Evolutionary conservation across 2,888 invertebrate genomes (phyloP), one percentile per base, ranked within the genome.

Genomic region (Melangyna quadrimaculata): DNA sequence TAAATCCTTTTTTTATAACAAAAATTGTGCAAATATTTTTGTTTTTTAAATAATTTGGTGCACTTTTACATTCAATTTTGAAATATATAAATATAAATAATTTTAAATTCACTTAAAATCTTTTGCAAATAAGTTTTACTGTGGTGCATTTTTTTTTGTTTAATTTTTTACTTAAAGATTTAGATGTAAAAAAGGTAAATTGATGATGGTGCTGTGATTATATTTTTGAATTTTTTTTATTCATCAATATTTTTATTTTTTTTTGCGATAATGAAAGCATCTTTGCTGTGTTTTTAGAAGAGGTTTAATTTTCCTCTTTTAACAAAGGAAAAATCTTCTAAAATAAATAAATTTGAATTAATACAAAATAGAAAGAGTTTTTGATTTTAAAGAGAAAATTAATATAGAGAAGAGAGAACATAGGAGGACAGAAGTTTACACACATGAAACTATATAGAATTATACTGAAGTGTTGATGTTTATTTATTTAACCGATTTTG

Each of bases 241-340:
- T 78, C 32, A 80, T 72, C 75, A 82, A 78, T 78, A 35, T 84
- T 87, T 84, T 87, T 69, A 86, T 87, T 88, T 90, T 89, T 83
- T 82, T 84, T 91, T 89, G 89, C 89, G 90, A 90, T 91, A 89
- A 90, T 89, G 91, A 92, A 92, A 92, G 92, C 92, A 92, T 92
- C 92, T 92, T 91, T 92, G 91, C 91, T 90, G 88, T 87, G 78
- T 87, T 67, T 51, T 29, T 87, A 78, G 84, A 87, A 79, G 78
- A 71, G 72, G 51, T 72, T 61, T 59, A 37, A 32, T 45, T 48
- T 63, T 67, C 61, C 73, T 72, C 70, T 24, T 14, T 43, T 29
- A 29, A 2, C 10, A 17, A 53, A 70, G 73, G 53, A 78, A 81
- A 86, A 70, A 80, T 81, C 81, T 86, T 86, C 78, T 86, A 86